These are phyloP conservation scores for Pelecanoides urinatrix DNA, from an alignment of 2,113 vertebrate species.

Conservation along the genomic window DNA sequence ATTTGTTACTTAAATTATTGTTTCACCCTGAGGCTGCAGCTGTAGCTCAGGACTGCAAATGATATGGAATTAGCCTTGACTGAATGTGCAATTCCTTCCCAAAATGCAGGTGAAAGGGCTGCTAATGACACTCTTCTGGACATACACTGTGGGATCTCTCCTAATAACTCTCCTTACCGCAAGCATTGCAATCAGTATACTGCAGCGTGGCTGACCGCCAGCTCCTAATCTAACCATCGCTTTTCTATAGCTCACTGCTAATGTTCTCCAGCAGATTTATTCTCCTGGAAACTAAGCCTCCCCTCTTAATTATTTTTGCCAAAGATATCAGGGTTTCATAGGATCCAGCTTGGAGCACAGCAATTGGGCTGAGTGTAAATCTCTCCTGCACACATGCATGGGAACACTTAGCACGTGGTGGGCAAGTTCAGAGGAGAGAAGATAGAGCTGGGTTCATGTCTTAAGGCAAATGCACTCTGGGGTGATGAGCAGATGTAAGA, in stretches of 20 bases:
- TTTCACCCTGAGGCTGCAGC: background rate
- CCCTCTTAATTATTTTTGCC: background rate
- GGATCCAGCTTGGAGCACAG: background rate
- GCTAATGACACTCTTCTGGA: accelerated
- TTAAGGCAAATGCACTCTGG: background rate
- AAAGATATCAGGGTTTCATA: background rate
- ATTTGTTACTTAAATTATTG: background rate
- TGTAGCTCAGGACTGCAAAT: background rate
- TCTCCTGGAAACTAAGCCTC: background rate
- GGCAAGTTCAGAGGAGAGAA: background rate
- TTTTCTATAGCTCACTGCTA: accelerated
- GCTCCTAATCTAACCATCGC: background rate
- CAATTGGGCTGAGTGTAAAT: background rate
- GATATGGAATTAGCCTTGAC: background rate
- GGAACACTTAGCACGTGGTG: accelerated
- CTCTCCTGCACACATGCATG: background rate
- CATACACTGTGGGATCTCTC: accelerated
- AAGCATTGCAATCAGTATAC: background rate
- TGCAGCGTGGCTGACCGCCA: background rate
- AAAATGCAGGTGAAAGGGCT: background rate
- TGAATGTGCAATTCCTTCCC: background rate
- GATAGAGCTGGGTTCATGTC: background rate
- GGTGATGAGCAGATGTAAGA: background rate
- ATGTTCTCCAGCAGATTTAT: background rate
- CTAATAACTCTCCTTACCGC: background rate